Percentiles rank a stretch among this genome's conserved stretches.
phyloP scores from a whole-genome alignment of 30 jellyfish, hydroid and myxozoan genomes.

The Sanderia malayensis region DNA sequence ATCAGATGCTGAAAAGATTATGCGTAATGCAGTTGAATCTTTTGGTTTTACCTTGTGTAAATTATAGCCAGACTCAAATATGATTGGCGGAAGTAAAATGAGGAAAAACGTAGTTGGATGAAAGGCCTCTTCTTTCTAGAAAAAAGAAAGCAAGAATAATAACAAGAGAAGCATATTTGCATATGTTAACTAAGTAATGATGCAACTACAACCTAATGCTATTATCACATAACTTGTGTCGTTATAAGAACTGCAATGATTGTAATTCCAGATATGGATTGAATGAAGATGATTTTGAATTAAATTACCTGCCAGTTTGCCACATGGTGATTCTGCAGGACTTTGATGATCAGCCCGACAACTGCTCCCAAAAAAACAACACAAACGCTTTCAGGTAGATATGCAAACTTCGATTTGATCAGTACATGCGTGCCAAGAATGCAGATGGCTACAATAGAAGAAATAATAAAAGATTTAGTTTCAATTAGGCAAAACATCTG shows the following conservation, averaged over 20 bases:
- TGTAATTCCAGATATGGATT: too few species aligned
- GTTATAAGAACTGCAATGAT: too few species aligned
- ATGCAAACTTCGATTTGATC: conserved; percentile 88
- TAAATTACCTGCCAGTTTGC: conserved; percentile 90
- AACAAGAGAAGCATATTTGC: too few species aligned
- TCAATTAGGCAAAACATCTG: too few species aligned
- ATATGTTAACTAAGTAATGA: too few species aligned
- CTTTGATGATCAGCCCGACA: conserved; percentile 72
- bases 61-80: conserved; percentile 91
- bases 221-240: too few species aligned
- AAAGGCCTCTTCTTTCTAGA: conserved; percentile 90
- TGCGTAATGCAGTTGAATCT: too few species aligned
- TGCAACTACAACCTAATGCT: too few species aligned
- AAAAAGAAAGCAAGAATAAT: neutral
- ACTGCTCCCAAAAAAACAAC: conserved; percentile 91
- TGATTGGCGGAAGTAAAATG: conserved; percentile 92
- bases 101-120: conserved; percentile 93
- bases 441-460: conserved; percentile 85
- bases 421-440: conserved; percentile 78
- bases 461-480: too few species aligned
- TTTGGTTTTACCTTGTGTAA: conserved; percentile 93
- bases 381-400: conserved; percentile 96
- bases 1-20: too few species aligned
- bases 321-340: conserved; percentile 56
- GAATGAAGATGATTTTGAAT: too few species aligned